Evolutionary conservation across 1,140 invertebrate genomes (phyloP).

Genomic region (Drosophila lowei): DNA sequence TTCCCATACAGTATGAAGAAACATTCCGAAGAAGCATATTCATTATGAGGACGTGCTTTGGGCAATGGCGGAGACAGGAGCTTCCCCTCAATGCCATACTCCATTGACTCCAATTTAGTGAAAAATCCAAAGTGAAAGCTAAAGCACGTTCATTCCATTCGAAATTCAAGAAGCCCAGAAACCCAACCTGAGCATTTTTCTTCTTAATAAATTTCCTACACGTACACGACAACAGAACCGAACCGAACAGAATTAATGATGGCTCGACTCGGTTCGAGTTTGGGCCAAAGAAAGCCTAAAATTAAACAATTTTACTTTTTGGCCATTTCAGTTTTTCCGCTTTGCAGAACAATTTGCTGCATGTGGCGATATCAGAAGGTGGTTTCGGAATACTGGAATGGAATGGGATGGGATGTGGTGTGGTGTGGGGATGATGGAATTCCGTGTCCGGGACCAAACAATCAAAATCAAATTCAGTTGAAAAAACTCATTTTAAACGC

Average conservation of each 20-base stretch:
- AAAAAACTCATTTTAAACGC: slow-evolving; percentile 82
- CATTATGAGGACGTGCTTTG: too few relatives aligned
- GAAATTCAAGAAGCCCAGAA: slow-evolving; percentile 25
- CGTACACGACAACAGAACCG: slow-evolving; percentile 43
- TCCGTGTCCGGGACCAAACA: slow-evolving; percentile 70
- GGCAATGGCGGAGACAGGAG: too few relatives aligned
- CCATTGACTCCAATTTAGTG: background rate
- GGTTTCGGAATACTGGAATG: slow-evolving; percentile 31
- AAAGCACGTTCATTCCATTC: slow-evolving; percentile 1
- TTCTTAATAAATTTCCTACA: slow-evolving; percentile 66
- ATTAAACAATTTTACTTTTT: slow-evolving; percentile 76
- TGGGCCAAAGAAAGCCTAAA: slow-evolving; percentile 59
- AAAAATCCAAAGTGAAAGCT: slow-evolving; percentile 41
- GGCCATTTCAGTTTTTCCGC: slow-evolving; percentile 41
- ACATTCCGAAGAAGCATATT: too few relatives aligned
- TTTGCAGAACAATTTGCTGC: slow-evolving; percentile 65
- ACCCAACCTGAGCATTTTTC: slow-evolving; percentile 44
- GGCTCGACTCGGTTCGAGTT: slow-evolving; percentile 3
- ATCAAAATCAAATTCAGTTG: slow-evolving; percentile 79
- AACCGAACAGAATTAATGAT: slow-evolving; percentile 51
- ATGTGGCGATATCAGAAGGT: slow-evolving; percentile 58
- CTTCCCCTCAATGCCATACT: background rate
- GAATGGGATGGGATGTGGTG: background rate
- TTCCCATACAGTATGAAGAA: too few relatives aligned
- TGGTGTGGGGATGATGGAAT: background rate